Evolutionary conservation across 2,113 vertebrate genomes (phyloP), one percentile per base, ranked within the genome.

Genomic region (Carassius carassius): DNA sequence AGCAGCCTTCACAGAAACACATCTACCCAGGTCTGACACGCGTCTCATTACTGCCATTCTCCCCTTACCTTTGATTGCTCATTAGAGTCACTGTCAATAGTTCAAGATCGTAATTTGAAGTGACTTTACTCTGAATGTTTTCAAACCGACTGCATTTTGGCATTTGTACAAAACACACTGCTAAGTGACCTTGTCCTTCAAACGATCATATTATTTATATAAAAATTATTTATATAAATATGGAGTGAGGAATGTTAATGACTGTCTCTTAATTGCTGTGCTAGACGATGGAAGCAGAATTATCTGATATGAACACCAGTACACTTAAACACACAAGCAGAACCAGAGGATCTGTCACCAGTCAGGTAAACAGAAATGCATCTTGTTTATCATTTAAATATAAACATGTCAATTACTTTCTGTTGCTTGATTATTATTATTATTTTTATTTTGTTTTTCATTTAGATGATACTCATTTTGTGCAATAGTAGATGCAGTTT

Each of bases 291-390:
- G 23, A 78, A 69, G 56, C 56, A 21, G 56, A 81, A 32, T 73
- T 81, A 4, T 37, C 32, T 58, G 73, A 63, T 8, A 49, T 56
- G 56, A 70, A 86, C 51, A 74, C 72, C 78, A 70, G 56, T 63
- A 73, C 81, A 2, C 62, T 87, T 35, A 89, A 82, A 69, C 37
- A 65, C 14, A 29, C 21, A 19, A 84, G 73, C 7, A 83, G 86
- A 0, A 56, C 78, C 62, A 89, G 91, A 84, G 85, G 77, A 0
- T 94, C 94, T 0, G 82, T 90, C 83, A 91, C 88, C 89, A 94
- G 93, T 56, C 92, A 91, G 90, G 93, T 94, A 77, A 62, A 62
- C 49, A 17, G 17, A 13, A 77, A 47, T 60, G 29, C 19, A 2
- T 19, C 37, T 23, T 29, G 10, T 60, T 14, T 25, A 80, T 44